These are phyloP conservation scores for Linurgus olivaceus DNA, from an alignment of 2,797 vertebrate species.

Conservation along the genomic window DNA sequence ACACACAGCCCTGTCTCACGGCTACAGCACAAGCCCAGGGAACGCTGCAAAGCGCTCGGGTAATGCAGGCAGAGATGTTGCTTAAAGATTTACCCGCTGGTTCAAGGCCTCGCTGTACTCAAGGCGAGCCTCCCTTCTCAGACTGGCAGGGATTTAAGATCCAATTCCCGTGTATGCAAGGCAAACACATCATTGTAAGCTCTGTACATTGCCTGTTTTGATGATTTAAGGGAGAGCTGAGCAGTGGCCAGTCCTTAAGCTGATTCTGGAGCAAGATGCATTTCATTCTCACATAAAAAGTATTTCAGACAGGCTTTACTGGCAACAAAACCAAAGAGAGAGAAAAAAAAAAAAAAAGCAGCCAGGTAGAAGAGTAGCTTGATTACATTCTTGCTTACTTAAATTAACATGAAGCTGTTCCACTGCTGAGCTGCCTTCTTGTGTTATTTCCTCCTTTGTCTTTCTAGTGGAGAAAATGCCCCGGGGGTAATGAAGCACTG, in stretches of 20 bases:
- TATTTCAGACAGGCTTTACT: background rate
- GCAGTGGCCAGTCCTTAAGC: background rate
- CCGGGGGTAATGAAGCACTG: background rate
- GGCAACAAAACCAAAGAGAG: background rate
- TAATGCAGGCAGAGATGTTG: background rate
- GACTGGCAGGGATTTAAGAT: background rate
- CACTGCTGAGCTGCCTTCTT: background rate
- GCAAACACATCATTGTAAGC: background rate
- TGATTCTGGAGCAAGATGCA: background rate
- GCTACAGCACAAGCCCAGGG: background rate
- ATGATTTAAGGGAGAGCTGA: background rate
- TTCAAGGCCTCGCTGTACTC: background rate
- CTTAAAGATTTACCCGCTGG: background rate
- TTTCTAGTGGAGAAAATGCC: background rate
- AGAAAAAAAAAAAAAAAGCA: rapidly evolving
- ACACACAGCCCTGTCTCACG: background rate
- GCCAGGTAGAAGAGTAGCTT: background rate
- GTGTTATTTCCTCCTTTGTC: background rate
- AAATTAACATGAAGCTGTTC: background rate
- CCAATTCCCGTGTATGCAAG: rapidly evolving
- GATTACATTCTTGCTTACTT: background rate
- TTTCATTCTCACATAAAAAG: background rate
- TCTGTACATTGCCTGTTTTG: background rate
- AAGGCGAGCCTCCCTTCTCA: background rate
- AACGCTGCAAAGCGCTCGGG: rapidly evolving